A percentile compares a stretch with the other conserved stretches of the same genome.
Conservation (phyloP, 2,888 invertebrate species). For the Atethmia centrago region DNA sequence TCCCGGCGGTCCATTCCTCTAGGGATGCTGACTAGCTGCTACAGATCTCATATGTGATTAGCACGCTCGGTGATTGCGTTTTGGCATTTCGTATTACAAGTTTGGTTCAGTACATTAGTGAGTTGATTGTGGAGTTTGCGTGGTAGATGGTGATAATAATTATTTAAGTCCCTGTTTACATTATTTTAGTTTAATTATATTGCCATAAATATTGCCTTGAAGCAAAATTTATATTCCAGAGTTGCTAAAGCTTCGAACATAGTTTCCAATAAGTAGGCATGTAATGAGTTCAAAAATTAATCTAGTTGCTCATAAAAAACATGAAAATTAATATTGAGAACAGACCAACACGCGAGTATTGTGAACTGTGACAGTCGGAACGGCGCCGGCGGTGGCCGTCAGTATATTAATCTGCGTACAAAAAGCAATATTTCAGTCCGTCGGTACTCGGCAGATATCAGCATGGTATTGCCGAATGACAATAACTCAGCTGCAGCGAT, state of each 20-base stretch:
- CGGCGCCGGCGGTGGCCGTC: constrained; percentile 2
- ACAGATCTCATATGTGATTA: constrained; percentile 58
- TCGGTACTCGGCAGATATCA: constrained; percentile 9
- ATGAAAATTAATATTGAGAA: constrained; percentile 27
- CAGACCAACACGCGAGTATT: constrained; percentile 7
- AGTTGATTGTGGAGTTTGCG: constrained; percentile 23
- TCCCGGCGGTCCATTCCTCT: constrained; percentile 33
- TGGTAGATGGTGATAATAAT: background rate
- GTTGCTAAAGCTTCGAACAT: background rate
- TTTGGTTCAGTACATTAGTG: constrained; percentile 28
- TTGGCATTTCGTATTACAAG: constrained; percentile 43
- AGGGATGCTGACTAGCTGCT: constrained; percentile 28
- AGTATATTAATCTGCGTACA: constrained; percentile 47
- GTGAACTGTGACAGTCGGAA: constrained; percentile 9
- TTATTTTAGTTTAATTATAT: background rate
- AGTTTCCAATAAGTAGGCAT: background rate
- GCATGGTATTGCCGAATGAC: constrained; percentile 52
- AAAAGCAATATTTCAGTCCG: constrained; percentile 59
- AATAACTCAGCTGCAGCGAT: constrained; percentile 66
- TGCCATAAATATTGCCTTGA: background rate
- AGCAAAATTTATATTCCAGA: background rate
- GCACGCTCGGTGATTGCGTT: constrained; percentile 47
- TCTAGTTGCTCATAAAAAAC: constrained; percentile 1
- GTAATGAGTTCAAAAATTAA: background rate
- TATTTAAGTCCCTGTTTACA: background rate